Base-by-base conservation (phyloP, 1,140 invertebrate genomes). In the Ostrea denselamellosa region DNA sequence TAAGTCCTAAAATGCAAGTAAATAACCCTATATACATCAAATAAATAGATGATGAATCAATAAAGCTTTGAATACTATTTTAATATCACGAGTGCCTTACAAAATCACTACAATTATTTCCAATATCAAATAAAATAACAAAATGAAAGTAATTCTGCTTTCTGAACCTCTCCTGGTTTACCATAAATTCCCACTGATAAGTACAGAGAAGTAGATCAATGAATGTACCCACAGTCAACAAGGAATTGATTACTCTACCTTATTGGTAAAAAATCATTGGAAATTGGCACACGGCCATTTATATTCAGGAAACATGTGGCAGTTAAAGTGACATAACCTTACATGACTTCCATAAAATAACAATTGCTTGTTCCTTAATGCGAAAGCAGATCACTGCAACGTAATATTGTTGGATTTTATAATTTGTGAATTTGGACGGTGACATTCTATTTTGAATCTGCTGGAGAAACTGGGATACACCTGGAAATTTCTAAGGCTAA, bases 241-340 rank as follows among this genome's bases (percentile, higher is more conserved):
- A 77, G 22, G 68, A 77, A 77, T 77, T 25, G 28, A 77, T 77
- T 77, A 22, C 68, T 77, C 68, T 77, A 77, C 68, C 68, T 77
- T 77, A 77, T 77, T 77, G 68, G 68, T 25, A 77, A 77, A 77
- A 77, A 28, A 77, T 77, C 68, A 77, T 34, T 77, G 25, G 28
- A 25, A 77, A 17, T 77, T 77, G 68, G 68, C 68, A 77, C 68
- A 77, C 28, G 10, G 68, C 68, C 68, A 77, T 77, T 71, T 28
- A 44, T 17, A 77, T 14, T 77, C 25, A 77, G 68, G 68, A 77
- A 77, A 77, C 68, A 77, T 77, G 68, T 77, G 68, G 68, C 28
- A 77, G 22, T 77, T 77, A 77, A 77, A 77, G 68, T 77, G 68
- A 77, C 68, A 77, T 77, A 77, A 77, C 68, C 68, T 77, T 77